A percentile compares a stretch with the other conserved stretches of the same genome.
Conservation (phyloP, 2,797 vertebrate species). For the Anguilla megastoma region DNA sequence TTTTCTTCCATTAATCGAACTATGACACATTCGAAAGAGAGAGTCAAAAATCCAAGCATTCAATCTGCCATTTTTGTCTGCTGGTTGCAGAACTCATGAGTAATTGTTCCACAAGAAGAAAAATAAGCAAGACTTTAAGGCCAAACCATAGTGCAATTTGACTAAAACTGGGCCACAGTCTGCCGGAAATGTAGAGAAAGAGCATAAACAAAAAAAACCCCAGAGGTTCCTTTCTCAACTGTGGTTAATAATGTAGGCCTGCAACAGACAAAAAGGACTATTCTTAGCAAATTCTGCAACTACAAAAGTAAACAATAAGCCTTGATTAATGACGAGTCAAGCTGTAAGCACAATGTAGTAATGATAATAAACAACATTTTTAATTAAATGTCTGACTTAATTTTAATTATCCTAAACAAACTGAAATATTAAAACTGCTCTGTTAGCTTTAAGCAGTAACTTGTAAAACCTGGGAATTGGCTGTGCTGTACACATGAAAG, state of each 20-base stretch:
- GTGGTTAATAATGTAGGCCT: background rate
- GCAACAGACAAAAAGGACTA: background rate
- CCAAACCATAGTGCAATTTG: background rate
- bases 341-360: background rate
- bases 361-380: background rate
- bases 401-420: background rate
- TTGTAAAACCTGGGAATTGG: background rate
- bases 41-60: background rate
- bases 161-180: conserved; percentile 5
- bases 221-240: background rate
- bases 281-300: background rate
- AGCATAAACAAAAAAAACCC: background rate
- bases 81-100: background rate
- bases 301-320: background rate
- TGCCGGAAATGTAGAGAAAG: background rate
- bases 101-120: background rate
- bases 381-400: background rate
- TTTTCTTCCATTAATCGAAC: background rate
- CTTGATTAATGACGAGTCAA: conserved; percentile 1
- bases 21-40: background rate
- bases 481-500: background rate
- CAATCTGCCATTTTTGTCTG: background rate
- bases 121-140: background rate
- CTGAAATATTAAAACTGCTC: background rate
- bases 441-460: background rate